Percentiles rank a stretch among this genome's conserved stretches.
Evolutionary conservation across 2,797 vertebrate species (phyloP).

Genomic region (Schizopygopsis malacanthus): DNA sequence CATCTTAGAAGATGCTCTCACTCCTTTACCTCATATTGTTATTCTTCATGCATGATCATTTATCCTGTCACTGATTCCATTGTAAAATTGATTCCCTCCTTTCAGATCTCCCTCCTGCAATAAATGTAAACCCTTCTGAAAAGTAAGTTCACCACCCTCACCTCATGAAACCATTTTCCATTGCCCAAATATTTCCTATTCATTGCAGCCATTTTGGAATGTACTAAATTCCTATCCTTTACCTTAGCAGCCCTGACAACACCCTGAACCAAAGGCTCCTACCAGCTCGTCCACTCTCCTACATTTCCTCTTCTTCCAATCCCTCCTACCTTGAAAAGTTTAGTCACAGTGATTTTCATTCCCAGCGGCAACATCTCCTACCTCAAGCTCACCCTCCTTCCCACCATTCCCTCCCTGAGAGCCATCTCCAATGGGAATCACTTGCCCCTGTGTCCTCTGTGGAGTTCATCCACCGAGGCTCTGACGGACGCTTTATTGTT

Average conservation of each 20-base stretch:
- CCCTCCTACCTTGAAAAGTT: constrained; percentile 71
- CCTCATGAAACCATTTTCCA: neutral
- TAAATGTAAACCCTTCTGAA: constrained; percentile 83
- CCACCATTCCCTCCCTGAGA: constrained; percentile 68
- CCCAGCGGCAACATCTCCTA: constrained; percentile 53
- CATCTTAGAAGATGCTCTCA: constrained; percentile 11
- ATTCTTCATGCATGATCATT: constrained; percentile 21
- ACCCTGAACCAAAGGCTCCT: constrained; percentile 88
- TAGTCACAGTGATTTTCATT: constrained; percentile 63
- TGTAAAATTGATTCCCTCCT: constrained; percentile 61
- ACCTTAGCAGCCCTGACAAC: constrained; percentile 86
- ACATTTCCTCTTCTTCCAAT: constrained; percentile 69
- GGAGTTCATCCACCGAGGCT: constrained; percentile 89
- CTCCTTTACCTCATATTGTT: neutral
- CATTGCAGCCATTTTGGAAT: neutral
- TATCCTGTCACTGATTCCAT: constrained; percentile 66
- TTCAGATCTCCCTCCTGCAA: constrained; percentile 86
- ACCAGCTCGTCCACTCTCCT: constrained; percentile 72
- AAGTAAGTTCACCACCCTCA: constrained; percentile 83
- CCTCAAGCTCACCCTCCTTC: constrained; percentile 58
- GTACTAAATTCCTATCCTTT: neutral
- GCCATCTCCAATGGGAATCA: constrained; percentile 66
- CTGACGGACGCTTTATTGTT: constrained; percentile 88
- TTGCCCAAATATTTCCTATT: constrained; percentile 35
- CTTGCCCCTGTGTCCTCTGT: constrained; percentile 71